phyloP scores from a whole-genome alignment of 1,140 invertebrate species.

The Dendrolimus punctatus region DNA sequence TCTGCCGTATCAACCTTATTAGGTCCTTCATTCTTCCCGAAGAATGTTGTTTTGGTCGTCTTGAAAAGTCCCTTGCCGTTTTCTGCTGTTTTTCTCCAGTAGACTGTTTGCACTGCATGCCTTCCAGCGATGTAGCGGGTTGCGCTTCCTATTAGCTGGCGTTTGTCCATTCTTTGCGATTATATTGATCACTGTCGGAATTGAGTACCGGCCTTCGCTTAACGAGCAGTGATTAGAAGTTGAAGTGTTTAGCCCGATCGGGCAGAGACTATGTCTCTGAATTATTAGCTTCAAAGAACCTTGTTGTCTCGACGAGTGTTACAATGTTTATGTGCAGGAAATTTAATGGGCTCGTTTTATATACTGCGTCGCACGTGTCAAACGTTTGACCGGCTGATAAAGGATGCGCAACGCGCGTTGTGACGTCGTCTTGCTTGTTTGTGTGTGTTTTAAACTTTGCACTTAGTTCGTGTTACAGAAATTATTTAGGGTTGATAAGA shows the following conservation, averaged over 20 bases:
- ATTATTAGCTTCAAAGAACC: neutral
- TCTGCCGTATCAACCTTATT: slow-evolving; percentile 60
- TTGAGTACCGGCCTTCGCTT: too few relatives aligned
- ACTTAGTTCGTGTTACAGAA: slow-evolving; percentile 33
- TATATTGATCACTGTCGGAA: too few relatives aligned
- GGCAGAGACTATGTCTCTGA: too few relatives aligned
- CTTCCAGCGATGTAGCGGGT: slow-evolving; percentile 79
- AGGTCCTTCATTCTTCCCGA: slow-evolving; percentile 69
- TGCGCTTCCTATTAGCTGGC: slow-evolving; percentile 73
- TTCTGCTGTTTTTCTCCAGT: slow-evolving; percentile 74
- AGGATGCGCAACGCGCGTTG: slow-evolving; percentile 15
- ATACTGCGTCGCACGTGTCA: slow-evolving; percentile 24
- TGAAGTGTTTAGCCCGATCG: too few relatives aligned
- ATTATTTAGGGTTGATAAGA: too few relatives aligned
- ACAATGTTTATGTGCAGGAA: neutral
- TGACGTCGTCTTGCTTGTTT: slow-evolving; percentile 17
- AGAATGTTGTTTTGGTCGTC: slow-evolving; percentile 76
- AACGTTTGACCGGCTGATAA: slow-evolving; percentile 22
- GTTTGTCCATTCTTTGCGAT: slow-evolving; percentile 54
- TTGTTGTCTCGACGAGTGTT: neutral
- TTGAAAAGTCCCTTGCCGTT: slow-evolving; percentile 73
- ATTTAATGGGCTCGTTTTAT: slow-evolving; percentile 14
- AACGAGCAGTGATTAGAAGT: too few relatives aligned
- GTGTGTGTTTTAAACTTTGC: slow-evolving; percentile 34
- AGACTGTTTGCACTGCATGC: slow-evolving; percentile 80